A percentile compares a stretch with the other conserved stretches of the same genome.
Evolutionary conservation across 2,797 vertebrate species (phyloP).

Genomic region (Neomorphus geoffroyi): DNA sequence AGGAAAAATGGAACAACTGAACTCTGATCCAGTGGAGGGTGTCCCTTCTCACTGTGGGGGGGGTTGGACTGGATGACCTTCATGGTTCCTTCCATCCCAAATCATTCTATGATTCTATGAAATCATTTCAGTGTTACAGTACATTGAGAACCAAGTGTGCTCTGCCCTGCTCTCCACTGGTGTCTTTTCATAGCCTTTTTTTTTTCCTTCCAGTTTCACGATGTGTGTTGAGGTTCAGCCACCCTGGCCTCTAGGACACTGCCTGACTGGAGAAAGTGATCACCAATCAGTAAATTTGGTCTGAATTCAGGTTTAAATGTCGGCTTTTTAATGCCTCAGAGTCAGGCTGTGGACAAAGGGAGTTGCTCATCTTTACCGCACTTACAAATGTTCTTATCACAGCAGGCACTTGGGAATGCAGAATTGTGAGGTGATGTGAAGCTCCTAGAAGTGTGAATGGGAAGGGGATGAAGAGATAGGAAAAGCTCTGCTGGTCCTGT

Average conservation of each 20-base stretch:
- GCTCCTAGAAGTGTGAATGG: fast-evolving
- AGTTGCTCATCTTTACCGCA: fast-evolving
- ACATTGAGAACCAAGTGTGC: neutral
- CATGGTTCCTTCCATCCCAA: no score
- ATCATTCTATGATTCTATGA: neutral
- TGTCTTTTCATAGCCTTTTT: neutral
- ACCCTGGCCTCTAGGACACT: fast-evolving
- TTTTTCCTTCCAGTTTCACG: neutral
- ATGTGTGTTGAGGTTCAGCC: neutral
- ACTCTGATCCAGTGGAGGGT: no score
- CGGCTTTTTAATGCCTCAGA: fast-evolving
- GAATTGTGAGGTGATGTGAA: fast-evolving
- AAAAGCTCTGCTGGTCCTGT: neutral
- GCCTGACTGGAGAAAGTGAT: neutral
- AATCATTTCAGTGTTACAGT: neutral
- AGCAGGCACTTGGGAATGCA: fast-evolving
- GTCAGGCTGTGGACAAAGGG: neutral
- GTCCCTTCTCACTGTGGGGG: no score
- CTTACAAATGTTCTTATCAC: fast-evolving
- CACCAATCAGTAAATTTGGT: fast-evolving
- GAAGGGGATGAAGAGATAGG: fast-evolving
- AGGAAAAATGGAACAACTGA: neutral
- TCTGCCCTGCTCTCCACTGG: neutral
- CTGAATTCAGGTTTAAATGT: neutral
- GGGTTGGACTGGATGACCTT: no score